These are phyloP conservation scores for Gallinago nigripennis DNA, from an alignment of 2,797 vertebrate species.

Conservation along the genomic window DNA sequence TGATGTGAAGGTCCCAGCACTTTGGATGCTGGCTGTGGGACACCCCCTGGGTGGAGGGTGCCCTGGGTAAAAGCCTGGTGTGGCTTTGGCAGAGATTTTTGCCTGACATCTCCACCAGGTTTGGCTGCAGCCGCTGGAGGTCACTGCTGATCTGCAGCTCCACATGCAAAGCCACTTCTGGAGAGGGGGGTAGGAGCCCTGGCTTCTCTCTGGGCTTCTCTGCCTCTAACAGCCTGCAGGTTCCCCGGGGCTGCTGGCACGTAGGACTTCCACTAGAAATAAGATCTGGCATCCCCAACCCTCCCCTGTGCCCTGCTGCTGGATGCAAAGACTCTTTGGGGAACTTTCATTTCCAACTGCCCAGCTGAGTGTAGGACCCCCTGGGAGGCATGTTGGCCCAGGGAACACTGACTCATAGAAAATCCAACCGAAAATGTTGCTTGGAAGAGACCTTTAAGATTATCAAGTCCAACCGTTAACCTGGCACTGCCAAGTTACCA, in stretches of 20 bases:
- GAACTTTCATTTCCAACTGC: not conserved
- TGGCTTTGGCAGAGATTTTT: rapidly evolving
- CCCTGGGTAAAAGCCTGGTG: rapidly evolving
- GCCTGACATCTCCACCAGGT: rapidly evolving
- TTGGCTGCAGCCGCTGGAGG: conserved; percentile 33
- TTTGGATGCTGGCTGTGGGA: rapidly evolving
- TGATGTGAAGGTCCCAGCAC: rapidly evolving
- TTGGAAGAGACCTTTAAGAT: not conserved
- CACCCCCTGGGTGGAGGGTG: not conserved
- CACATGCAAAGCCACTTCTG: rapidly evolving
- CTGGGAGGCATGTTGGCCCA: not conserved
- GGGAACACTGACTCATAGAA: not conserved
- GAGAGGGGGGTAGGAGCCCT: no score
- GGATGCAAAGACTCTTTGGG: not conserved
- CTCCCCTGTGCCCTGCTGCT: no score
- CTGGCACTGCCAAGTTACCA: no score
- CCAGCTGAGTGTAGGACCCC: not conserved
- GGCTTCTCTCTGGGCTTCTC: not conserved
- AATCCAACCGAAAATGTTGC: no score
- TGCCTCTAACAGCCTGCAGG: not conserved
- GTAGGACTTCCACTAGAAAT: not conserved
- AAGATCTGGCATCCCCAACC: not conserved
- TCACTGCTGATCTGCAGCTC: conserved; percentile 6
- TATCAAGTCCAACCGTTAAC: not conserved
- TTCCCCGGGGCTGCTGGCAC: not conserved